Evolutionary conservation across 2,797 vertebrate genomes (phyloP), one percentile per base, ranked within the genome.

Genomic region (Cynodonichthys magdalenae): DNA sequence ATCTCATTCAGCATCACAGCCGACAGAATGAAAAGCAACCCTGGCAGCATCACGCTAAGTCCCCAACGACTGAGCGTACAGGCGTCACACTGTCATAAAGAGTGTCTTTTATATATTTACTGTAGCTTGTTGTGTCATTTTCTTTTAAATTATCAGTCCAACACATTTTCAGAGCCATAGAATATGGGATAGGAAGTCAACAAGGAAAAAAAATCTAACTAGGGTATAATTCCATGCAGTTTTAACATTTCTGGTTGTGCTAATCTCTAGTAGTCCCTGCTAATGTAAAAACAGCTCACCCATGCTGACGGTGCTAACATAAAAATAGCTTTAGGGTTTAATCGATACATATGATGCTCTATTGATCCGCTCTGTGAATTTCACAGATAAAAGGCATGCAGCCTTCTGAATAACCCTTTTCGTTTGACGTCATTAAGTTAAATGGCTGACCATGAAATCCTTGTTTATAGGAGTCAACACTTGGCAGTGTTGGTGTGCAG

Each of bases 1-100:
- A 75, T 60, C 67, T 73, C 59, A 69, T 49, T 34, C 74, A 63
- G 69, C 46, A 71, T 61, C 59, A 65, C 53, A 66, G 47, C 63
- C 57, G 28, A 69, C 58, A 53, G 42, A 64, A 53, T 20, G 31
- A 62, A 71, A 65, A 45, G 10, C 19, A 36, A 36, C 52, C 17
- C 47, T 51, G 48, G 64, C 50, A 77, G 59, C 54, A 20, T 80
- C 71, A 76, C 34, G 52, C 73, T 15, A 68, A 48, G 42, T 76
- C 63, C 36, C 59, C 52, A 46, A 51, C 31, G 28, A 61, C 65
- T 69, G 59, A 17, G 34, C 41, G 44, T 24, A 64, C 9, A 74
- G 34, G 48, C 50, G n/a, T 29, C 46, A 15, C 67, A 19, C 44
- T 47, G 27, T 29, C 24, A 7, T 62, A 71, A 44, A 63, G 9